Percentiles rank a stretch among this genome's conserved stretches.
Evolutionary conservation across 2,113 vertebrate genomes (phyloP).

Genomic region (Odontophorus gujanensis): DNA sequence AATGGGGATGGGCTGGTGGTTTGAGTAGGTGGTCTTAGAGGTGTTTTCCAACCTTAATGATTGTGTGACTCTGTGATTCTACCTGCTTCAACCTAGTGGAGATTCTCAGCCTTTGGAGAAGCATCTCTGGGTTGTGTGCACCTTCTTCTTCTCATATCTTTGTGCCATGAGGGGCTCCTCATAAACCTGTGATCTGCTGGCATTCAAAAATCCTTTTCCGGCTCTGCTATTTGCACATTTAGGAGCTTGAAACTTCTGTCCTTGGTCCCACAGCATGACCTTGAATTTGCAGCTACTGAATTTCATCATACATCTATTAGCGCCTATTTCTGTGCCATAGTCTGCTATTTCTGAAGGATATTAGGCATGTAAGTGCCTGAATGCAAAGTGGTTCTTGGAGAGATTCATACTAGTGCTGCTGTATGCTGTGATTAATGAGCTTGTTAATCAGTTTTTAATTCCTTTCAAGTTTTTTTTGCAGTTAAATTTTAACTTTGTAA

Average conservation of each 20-base stretch:
- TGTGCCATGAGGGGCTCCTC: not conserved
- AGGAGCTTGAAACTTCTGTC: not conserved
- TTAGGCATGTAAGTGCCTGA: not conserved
- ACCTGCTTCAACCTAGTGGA: not conserved
- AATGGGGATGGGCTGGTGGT: too few species aligned
- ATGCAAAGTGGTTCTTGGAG: not conserved
- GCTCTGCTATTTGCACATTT: not conserved
- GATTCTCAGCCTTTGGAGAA: not conserved
- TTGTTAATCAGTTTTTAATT: not conserved
- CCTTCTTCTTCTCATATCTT: not conserved
- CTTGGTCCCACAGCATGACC: not conserved
- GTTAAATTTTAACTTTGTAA: not conserved
- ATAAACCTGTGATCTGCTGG: rapidly evolving
- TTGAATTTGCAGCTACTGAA: not conserved
- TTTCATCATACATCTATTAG: not conserved
- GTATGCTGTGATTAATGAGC: not conserved
- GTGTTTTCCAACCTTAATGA: too few species aligned
- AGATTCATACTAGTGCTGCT: not conserved
- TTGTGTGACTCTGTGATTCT: not conserved
- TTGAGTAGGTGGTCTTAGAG: too few species aligned
- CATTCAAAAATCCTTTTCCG: not conserved
- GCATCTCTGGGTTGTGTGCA: rapidly evolving
- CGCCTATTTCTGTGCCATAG: not conserved
- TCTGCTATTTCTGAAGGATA: not conserved
- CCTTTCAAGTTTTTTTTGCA: not conserved